Evolutionary conservation across 2,113 vertebrate species (phyloP), one percentile per base, ranked within the genome.

Genomic region (Elgaria multicarinata): DNA sequence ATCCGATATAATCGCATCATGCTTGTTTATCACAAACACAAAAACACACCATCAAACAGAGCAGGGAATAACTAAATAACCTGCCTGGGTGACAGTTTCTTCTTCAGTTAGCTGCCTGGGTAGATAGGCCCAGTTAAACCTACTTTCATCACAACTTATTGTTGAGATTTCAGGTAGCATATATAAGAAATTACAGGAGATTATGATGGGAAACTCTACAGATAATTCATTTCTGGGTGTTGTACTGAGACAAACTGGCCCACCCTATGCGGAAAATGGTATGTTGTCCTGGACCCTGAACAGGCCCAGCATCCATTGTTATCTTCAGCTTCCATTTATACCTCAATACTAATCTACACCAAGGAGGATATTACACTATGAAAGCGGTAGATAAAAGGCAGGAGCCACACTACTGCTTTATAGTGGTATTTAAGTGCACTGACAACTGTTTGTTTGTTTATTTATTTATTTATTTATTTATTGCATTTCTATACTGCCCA

Each of bases 41-140:
- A 91, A 95, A 91, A 91, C 28, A 93, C 86, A 89, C 44, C 31
- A 71, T 82, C 88, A 88, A n/a, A 87, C 1, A 90, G 62, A 87
- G 89, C 28, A 75, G 58, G n/a, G 26, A 87, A 66, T 86, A 64
- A 74, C 77, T 89, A 76, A 88, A 55, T 87, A 89, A 89, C 86
- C 88, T 90, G 89, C 2, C n/a, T 87, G 75, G 33, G 33, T 92
- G 42, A 91, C 81, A 88, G 71, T 87, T 90, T 83, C 62, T 55
- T 87, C 90, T 93, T 92, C 89, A 89, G 92, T n/a, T 82, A 93
- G 86, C 72, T 90, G 64, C 83, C 79, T 95, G 39, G 78, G 86
- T 67, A 92, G 26, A 8, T 22, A 31, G n/a, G 93, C 83, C 44
- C 33, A 80, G 58, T 62, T 71, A 64, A 87, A 90, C 86, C 88